Base-by-base conservation (phyloP, 1,140 invertebrate genomes). In the Galendromus occidentalis region DNA sequence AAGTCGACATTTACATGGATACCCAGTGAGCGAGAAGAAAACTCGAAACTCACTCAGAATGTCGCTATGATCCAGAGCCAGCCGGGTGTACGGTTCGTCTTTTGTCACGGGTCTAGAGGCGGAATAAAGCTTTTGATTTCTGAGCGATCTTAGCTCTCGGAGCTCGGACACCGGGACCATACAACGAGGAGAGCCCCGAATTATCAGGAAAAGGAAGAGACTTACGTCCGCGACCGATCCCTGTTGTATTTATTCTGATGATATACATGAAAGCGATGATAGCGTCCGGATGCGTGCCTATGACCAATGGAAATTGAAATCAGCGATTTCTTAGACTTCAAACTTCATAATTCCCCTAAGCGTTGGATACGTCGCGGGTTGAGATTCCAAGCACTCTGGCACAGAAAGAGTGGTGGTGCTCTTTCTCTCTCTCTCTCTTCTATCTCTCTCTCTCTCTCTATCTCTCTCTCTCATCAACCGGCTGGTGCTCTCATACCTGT, bases 281-380 rank as follows among this genome's bases (percentile, higher is more conserved):
- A 33, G 25, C 51, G 51, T 1, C 51, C 51, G n/a, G 51, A 59
- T n/a, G 51, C 51, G 51, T 59, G 51, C 33, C 51, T 59, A 9
- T 17, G 9, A 59, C 2, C 17, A 18, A 59, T 29, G 25, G 45
- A 14, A 47, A 47, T 4, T 7, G 20, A 47, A 4, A 47, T 7
- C 12, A 47, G 28, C 5, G 28, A 22, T 17, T 59, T 59, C 17
- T 5, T 2, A 14, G 1, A 25, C n/a, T 59, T 25, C 1, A 29
- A 29, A 25, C 51, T 59, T 22, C 14, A 33, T 25, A 18, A 1
- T 25, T 22, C 18, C 18, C 25, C 14, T 22, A 25, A 59, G 22
- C 14, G 22, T 20, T n/a, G 9, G 12, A 59, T 1, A 17, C 20
- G 1, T 59, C 14, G 2, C 25, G 22, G 51, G 51, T 59, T 59